Conservation (phyloP, 1,140 invertebrate genomes). For the Drosophila fuyamai region DNA sequence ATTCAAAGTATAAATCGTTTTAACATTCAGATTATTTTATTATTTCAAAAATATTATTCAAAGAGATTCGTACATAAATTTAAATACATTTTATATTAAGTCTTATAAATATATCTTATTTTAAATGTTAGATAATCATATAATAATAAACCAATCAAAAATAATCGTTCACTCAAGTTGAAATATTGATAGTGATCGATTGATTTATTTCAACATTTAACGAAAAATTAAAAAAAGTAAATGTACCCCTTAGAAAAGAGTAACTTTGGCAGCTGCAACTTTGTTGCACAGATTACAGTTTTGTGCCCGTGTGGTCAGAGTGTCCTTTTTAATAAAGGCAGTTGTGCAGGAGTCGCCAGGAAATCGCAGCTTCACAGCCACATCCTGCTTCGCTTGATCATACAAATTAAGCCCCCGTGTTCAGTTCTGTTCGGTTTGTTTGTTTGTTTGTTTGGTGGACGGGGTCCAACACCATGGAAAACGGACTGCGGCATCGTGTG, state of each 20-base stretch:
- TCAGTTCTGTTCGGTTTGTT: slow-evolving; percentile 32
- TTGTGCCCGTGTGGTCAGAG: slow-evolving; percentile 37
- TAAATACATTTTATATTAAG: too few species aligned
- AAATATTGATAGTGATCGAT: too few species aligned
- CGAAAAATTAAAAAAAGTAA: background rate
- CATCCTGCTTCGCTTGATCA: slow-evolving; percentile 49
- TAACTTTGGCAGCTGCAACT: slow-evolving; percentile 48
- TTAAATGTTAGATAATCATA: too few species aligned
- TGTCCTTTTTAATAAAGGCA: slow-evolving; percentile 77
- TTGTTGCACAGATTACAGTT: slow-evolving; percentile 66
- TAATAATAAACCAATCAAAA: too few species aligned
- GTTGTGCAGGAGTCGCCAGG: slow-evolving; percentile 7
- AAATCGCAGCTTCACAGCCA: slow-evolving; percentile 28
- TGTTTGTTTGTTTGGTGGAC: slow-evolving; percentile 63
- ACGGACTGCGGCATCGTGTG: slow-evolving; percentile 46
- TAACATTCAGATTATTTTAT: too few species aligned
- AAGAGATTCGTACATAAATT: too few species aligned
- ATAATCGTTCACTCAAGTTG: too few species aligned
- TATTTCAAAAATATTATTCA: too few species aligned
- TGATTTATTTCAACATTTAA: too few species aligned
- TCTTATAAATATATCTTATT: too few species aligned
- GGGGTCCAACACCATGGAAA: slow-evolving; percentile 17
- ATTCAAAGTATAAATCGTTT: background rate
- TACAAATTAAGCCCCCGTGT: slow-evolving; percentile 79
- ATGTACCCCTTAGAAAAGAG: background rate